A percentile compares a stretch with the other conserved stretches of the same genome.
Evolutionary conservation across 2,797 vertebrate species (phyloP).

Genomic region (Enteromius unitaeniatus): DNA sequence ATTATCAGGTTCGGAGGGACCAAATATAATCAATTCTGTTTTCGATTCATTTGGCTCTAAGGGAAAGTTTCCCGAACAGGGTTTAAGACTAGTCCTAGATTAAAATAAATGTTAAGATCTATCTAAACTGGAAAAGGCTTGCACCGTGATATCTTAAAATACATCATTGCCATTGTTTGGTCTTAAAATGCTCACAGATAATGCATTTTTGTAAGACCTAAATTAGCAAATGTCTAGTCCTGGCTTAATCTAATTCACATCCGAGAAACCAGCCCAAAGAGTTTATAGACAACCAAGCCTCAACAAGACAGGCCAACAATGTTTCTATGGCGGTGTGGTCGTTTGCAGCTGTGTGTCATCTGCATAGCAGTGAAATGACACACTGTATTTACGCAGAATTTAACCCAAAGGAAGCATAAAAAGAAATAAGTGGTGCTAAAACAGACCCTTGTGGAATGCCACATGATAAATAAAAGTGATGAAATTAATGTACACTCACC

Average conservation of each 20-base stretch:
- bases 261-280: no score
- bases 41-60: neutral
- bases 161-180: no score
- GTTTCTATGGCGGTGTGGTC: neutral
- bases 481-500: neutral
- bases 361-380: neutral
- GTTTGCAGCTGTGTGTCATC: neutral
- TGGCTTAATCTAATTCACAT: no score
- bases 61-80: no score
- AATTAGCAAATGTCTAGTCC: no score
- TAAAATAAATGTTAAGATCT: no score
- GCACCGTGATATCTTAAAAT: no score
- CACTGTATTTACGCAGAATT: neutral
- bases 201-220: no score
- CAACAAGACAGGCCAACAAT: neutral
- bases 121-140: no score
- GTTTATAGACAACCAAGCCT: neutral
- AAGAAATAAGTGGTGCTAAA: neutral
- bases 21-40: neutral
- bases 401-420: neutral
- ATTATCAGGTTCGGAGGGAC: neutral
- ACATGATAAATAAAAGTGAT: no score
- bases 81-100: no score
- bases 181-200: no score
- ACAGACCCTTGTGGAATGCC: neutral